Conservation (phyloP, 2,888 invertebrate species). For the Neoaliturus tenellus region DNA sequence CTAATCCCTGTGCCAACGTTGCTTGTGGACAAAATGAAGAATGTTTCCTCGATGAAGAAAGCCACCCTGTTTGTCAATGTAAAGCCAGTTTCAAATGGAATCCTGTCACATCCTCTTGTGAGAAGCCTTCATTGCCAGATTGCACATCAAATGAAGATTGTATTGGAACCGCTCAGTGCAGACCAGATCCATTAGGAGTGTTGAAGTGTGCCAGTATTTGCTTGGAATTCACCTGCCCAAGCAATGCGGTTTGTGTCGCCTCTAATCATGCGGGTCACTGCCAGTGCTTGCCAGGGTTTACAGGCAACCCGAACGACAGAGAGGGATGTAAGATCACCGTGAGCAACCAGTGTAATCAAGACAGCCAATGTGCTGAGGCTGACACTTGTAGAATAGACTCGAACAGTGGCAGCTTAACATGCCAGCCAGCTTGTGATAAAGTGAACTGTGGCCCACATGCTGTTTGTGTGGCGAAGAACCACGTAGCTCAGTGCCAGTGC, state of each 20-base stretch:
- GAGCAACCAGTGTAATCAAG: constrained; percentile 85
- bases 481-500: constrained; percentile 92
- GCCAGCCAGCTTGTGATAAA: constrained; percentile 86
- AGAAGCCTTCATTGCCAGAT: constrained; percentile 91
- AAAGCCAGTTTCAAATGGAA: constrained; percentile 88
- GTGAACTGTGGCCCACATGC: constrained; percentile 90
- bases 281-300: constrained; percentile 88
- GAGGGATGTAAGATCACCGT: constrained; percentile 87
- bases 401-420: constrained; percentile 77
- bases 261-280: constrained; percentile 85
- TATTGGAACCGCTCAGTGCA: constrained; percentile 81
- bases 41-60: constrained; percentile 81
- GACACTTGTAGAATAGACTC: constrained; percentile 83
- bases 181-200: constrained; percentile 90
- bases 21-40: constrained; percentile 90
- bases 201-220: constrained; percentile 89
- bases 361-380: constrained; percentile 89
- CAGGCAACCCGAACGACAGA: constrained; percentile 93
- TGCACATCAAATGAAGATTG: constrained; percentile 85
- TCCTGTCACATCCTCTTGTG: constrained; percentile 86
- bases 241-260: constrained; percentile 88
- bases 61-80: constrained; percentile 87
- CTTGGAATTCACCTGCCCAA: constrained; percentile 87
- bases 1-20: constrained; percentile 86
- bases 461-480: constrained; percentile 92